phyloP scores from a whole-genome alignment of 2,113 vertebrate species.

The Ia io region DNA sequence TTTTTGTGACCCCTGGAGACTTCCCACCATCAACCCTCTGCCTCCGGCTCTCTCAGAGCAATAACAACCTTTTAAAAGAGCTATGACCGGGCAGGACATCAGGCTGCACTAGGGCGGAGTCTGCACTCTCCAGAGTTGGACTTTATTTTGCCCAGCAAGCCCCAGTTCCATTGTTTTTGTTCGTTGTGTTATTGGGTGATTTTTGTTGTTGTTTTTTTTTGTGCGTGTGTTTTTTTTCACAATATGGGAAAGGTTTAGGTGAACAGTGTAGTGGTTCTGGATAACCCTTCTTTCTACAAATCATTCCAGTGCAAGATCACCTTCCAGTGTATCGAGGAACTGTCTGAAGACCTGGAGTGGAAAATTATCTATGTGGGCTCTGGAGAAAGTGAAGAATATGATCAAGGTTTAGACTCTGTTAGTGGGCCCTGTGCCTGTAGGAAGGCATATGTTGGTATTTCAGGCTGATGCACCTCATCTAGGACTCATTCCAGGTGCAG shows the following conservation, averaged over 20 bases:
- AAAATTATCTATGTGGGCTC: slow-evolving; percentile 88
- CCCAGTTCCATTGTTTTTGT: slow-evolving; percentile 78
- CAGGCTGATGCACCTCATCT: slow-evolving; percentile 88
- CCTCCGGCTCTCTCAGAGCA: not conserved
- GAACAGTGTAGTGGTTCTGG: slow-evolving; percentile 88
- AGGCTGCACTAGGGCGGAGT: not conserved
- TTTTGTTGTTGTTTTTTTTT: not conserved
- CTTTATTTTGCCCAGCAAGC: not conserved
- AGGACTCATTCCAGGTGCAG: slow-evolving; percentile 87
- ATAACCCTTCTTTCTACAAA: slow-evolving; percentile 87
- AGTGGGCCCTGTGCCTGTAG: slow-evolving; percentile 86
- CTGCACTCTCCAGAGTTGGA: not conserved
- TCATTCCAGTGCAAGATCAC: slow-evolving; percentile 88
- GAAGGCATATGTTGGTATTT: slow-evolving; percentile 89
- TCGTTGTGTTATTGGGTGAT: not conserved
- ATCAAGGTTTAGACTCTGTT: slow-evolving; percentile 88
- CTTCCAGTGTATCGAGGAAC: slow-evolving; percentile 88
- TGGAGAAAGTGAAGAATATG: slow-evolving; percentile 87
- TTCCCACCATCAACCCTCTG: not conserved
- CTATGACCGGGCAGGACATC: not conserved
- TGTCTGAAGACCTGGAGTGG: slow-evolving; percentile 87
- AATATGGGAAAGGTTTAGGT: slow-evolving; percentile 89
- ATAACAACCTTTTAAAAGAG: not conserved
- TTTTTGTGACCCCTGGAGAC: not conserved
- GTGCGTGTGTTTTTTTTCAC: slow-evolving; percentile 67